Base-by-base conservation (phyloP, 2,888 invertebrate species). In the Limnephilus rhombicus region DNA sequence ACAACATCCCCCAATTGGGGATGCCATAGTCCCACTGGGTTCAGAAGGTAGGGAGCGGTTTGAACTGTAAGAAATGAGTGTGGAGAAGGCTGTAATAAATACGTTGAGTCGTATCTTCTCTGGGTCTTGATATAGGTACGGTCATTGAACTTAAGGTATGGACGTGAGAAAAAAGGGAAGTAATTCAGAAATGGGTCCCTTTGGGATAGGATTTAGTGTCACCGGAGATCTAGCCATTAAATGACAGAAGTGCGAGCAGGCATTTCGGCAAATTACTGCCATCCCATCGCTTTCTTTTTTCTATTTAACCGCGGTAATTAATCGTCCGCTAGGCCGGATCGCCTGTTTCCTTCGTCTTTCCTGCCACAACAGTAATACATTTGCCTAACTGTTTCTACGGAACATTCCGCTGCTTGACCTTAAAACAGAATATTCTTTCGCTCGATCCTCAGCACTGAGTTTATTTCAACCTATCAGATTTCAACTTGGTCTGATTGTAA, bases 361-460 rank as follows among this genome's bases (percentile, higher is more conserved):
- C 87, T 29, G 31, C 87, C 41, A 45, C 86, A 49, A 5, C 18
- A 68, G 53, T 49, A 31, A 31, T 31, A 82, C 31, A 37, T 45
- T 53, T 31, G 15, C 31, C 15, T 87, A 87, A 87, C 87, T 87
- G 87, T 87, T 53, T 31, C 15, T 18, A 49, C 29, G 18, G 68
- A 49, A 29, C 24, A 87, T 87, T 87, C 87, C 53, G 87, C 87
- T 31, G 53, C 49, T 53, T 87, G 87, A 68, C 87, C 87, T 87
- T 49, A 87, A 87, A 68, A 87, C 86, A 15, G 45, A 24, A n/a
- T 49, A 45, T 85, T 85, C 68, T 2, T 68, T 68, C 11, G 68
- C 68, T 68, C 68, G 68, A 68, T 68, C 24, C n/a, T 68, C 68
- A 68, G 24, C 68, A 9, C 68, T 24, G 68, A 68, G 68, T 68